Evolutionary conservation across 1,140 invertebrate species (phyloP).

Genomic region (Triops longicaudatus): DNA sequence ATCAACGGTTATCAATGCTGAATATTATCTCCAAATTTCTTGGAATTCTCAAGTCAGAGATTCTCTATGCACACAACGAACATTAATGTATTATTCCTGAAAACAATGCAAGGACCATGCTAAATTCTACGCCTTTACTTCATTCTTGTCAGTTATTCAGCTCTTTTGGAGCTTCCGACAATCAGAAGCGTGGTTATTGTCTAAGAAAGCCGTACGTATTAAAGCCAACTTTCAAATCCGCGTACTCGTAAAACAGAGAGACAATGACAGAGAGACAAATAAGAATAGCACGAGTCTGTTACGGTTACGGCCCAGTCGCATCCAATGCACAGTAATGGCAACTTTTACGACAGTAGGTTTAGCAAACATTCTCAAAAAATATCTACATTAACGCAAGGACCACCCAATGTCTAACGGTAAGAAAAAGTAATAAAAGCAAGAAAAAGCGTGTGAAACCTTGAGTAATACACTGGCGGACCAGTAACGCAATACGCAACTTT

Average conservation of each 20-base stretch:
- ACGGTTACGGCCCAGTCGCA: not conserved
- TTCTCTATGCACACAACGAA: too few relatives aligned
- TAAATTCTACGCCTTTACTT: too few relatives aligned
- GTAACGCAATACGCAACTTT: not conserved
- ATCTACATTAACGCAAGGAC: not conserved
- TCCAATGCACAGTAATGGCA: not conserved
- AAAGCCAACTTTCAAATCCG: too few relatives aligned
- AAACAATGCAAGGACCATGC: too few relatives aligned
- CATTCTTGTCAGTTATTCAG: too few relatives aligned
- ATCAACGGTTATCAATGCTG: not conserved
- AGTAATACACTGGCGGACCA: not conserved
- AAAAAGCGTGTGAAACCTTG: not conserved
- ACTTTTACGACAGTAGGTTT: not conserved
- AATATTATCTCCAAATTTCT: too few relatives aligned
- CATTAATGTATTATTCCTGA: too few relatives aligned
- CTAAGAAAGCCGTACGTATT: too few relatives aligned
- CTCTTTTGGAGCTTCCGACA: too few relatives aligned
- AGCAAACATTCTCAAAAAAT: not conserved
- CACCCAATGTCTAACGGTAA: slow-evolving; percentile 6
- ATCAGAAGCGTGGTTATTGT: too few relatives aligned
- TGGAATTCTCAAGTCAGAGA: too few relatives aligned
- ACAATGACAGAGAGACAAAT: not conserved
- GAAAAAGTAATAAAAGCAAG: not conserved
- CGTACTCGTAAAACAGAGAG: not conserved
- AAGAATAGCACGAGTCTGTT: not conserved